phyloP scores from a whole-genome alignment of 1,140 invertebrate genomes.

The Caenorhabditis latens region DNA sequence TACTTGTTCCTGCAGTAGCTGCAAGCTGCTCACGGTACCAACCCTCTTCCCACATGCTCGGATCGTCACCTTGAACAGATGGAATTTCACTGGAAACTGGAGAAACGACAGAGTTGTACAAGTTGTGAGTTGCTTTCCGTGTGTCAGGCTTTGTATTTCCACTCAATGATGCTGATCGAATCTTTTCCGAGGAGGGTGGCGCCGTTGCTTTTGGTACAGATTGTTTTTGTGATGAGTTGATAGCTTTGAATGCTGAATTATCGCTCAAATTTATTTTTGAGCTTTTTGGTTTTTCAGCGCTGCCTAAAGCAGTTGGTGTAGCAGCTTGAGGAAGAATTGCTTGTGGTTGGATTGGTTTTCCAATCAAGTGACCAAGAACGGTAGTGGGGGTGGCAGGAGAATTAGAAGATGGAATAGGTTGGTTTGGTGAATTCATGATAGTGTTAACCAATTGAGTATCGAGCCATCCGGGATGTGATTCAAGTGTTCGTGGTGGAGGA shows the following conservation, averaged over 20 bases:
- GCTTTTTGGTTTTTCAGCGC: constrained; percentile 39
- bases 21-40: constrained; percentile 37
- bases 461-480: constrained; percentile 31
- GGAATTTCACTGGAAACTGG: background rate
- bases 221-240: constrained; percentile 30
- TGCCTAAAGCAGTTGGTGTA: constrained; percentile 6
- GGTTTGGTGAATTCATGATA: constrained; percentile 30
- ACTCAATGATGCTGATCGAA: constrained; percentile 25
- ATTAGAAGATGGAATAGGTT: constrained; percentile 12
- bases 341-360: constrained; percentile 42
- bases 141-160: background rate
- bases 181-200: background rate
- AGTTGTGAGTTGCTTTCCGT: background rate
- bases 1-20: constrained; percentile 1
- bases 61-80: background rate
- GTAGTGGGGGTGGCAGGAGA: constrained; percentile 14
- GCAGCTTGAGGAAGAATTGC: constrained; percentile 23
- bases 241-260: constrained; percentile 35
- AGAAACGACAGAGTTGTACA: constrained; percentile 33
- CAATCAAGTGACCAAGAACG: constrained; percentile 31
- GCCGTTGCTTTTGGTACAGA: constrained; percentile 35
- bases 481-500: background rate
- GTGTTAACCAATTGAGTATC: constrained; percentile 28
- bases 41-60: background rate
- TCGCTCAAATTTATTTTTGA: constrained; percentile 23